Conservation (phyloP, 2,113 vertebrate genomes). For the Clupea harengus region DNA sequence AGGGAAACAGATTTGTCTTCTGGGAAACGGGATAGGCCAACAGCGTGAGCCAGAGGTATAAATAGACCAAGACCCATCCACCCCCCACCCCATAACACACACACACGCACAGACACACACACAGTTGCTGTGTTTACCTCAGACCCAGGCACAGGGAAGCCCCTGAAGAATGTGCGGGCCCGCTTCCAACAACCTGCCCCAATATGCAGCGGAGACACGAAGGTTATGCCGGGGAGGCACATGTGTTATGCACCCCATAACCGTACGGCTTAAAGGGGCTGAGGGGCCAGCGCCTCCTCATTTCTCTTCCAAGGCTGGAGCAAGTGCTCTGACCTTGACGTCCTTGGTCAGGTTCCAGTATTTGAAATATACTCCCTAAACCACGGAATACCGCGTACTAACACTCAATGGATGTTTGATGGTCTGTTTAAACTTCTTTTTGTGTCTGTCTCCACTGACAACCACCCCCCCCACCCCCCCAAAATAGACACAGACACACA, state of each 20-base stretch:
- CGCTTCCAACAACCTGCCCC: conserved; percentile 53
- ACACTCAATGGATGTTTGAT: too few relatives aligned
- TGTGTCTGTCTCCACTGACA: too few relatives aligned
- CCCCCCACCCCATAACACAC: background rate
- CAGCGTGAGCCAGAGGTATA: conserved; percentile 44
- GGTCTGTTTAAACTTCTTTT: too few relatives aligned
- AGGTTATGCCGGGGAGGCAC: conserved; percentile 20
- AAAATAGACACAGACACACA: too few relatives aligned
- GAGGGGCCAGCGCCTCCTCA: background rate
- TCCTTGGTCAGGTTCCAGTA: too few relatives aligned
- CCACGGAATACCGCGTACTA: too few relatives aligned
- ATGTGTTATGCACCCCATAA: conserved; percentile 31
- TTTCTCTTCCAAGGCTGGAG: background rate
- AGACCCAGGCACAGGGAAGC: conserved; percentile 54
- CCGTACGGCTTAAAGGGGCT: background rate
- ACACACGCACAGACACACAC: conserved; percentile 13
- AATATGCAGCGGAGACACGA: conserved; percentile 41
- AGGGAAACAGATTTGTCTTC: conserved; percentile 56
- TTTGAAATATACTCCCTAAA: too few relatives aligned
- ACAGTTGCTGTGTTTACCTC: conserved; percentile 55
- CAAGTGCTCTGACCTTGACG: background rate
- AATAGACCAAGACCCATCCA: conserved; percentile 40
- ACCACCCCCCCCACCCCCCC: too few relatives aligned
- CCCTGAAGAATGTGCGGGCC: conserved; percentile 47
- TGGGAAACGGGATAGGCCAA: conserved; percentile 52